These are phyloP conservation scores for Plebejus anna DNA, from an alignment of 2,888 invertebrate genomes.

Conservation along the genomic window DNA sequence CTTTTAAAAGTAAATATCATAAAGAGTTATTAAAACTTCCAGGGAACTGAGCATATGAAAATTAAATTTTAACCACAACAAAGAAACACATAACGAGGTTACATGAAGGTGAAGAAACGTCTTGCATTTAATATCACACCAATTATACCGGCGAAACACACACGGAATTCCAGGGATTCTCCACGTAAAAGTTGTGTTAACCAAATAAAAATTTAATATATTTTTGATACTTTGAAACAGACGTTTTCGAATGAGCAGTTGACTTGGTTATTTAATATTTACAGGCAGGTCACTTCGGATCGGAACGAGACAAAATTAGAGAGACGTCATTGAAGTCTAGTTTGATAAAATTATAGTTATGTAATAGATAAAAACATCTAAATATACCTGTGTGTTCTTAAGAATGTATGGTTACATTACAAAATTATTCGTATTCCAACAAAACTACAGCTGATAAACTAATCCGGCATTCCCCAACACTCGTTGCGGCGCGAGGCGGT, in stretches of 20 bases:
- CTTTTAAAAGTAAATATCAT: background rate
- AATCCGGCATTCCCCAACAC: slow-evolving; percentile 18
- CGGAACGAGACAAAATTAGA: no score
- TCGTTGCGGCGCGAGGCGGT: slow-evolving; percentile 23
- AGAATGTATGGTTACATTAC: no score
- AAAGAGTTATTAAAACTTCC: slow-evolving; percentile 4
- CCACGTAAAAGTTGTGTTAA: background rate
- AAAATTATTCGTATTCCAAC: background rate
- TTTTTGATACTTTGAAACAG: background rate
- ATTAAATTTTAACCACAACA: slow-evolving; percentile 10
- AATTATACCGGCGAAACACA: background rate
- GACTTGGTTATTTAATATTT: no score
- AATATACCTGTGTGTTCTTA: no score
- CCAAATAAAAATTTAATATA: background rate
- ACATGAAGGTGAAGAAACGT: slow-evolving; percentile 9
- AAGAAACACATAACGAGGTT: slow-evolving; percentile 8
- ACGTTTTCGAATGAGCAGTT: background rate
- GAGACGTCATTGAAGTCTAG: no score
- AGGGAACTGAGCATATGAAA: slow-evolving; percentile 1
- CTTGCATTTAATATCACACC: slow-evolving; percentile 13
- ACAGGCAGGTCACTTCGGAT: no score
- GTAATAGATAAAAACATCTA: no score
- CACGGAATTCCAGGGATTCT: background rate
- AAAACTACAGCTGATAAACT: background rate
- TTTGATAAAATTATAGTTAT: no score